Evolutionary conservation across 2,797 vertebrate species (phyloP).

Genomic region (Falco biarmicus): DNA sequence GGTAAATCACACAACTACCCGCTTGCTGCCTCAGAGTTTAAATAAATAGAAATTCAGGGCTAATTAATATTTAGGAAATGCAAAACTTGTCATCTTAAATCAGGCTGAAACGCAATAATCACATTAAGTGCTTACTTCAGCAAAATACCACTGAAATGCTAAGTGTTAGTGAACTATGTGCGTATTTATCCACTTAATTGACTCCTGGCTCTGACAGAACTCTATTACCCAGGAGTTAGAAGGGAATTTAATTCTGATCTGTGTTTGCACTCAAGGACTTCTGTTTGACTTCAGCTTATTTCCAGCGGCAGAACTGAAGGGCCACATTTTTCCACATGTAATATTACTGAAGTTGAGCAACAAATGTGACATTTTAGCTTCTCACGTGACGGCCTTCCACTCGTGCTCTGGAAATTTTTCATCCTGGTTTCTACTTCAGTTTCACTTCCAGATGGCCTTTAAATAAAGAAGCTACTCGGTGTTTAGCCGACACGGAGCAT

Average conservation of each 20-base stretch:
- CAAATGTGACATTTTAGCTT: background rate
- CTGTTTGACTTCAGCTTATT: slow-evolving; percentile 51
- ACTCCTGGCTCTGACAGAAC: slow-evolving; percentile 69
- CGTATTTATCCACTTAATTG: slow-evolving; percentile 75
- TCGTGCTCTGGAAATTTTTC: background rate
- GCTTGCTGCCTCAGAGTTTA: slow-evolving; percentile 51
- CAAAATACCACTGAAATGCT: slow-evolving; percentile 64
- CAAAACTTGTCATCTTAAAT: slow-evolving; percentile 77
- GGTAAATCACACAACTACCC: slow-evolving; percentile 70
- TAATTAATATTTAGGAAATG: slow-evolving; percentile 80
- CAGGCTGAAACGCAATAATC: slow-evolving; percentile 77
- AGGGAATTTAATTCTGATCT: slow-evolving; percentile 71
- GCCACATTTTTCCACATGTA: background rate
- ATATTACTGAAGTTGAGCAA: background rate
- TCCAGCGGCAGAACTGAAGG: background rate
- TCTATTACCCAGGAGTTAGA: slow-evolving; percentile 70
- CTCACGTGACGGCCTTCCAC: background rate
- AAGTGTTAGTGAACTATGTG: slow-evolving; percentile 42
- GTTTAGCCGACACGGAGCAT: background rate
- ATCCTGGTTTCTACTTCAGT: background rate
- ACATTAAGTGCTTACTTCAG: slow-evolving; percentile 73
- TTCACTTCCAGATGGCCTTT: background rate
- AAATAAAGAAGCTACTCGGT: background rate
- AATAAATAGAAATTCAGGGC: slow-evolving; percentile 60
- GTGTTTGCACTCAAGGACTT: slow-evolving; percentile 61